These are phyloP conservation scores for Bombus superbus DNA, from an alignment of 1,140 invertebrate genomes.

Conservation along the genomic window DNA sequence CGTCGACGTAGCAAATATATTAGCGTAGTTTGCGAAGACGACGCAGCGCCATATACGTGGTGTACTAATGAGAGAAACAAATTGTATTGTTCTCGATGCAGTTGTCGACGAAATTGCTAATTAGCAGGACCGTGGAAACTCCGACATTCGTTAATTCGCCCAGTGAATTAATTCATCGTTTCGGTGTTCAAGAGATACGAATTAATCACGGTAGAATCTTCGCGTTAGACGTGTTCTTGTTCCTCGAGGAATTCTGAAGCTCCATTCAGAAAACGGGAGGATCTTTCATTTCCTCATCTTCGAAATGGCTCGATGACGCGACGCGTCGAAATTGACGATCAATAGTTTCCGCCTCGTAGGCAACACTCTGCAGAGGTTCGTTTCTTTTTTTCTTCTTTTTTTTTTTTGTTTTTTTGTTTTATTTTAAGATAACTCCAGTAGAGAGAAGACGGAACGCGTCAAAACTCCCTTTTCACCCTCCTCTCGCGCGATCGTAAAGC, in stretches of 20 bases:
- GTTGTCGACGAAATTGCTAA: slow-evolving; percentile 52
- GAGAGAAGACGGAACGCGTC: slow-evolving; percentile 26
- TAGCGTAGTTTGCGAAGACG: slow-evolving; percentile 38
- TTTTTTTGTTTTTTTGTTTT: background rate
- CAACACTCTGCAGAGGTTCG: slow-evolving; percentile 5
- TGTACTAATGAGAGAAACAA: slow-evolving; percentile 60
- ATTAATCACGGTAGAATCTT: slow-evolving; percentile 35
- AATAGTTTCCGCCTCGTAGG: slow-evolving; percentile 35
- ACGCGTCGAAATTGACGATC: slow-evolving; percentile 36
- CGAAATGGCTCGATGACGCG: background rate
- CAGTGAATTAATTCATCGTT: slow-evolving; percentile 36
- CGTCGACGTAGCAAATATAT: slow-evolving; percentile 49
- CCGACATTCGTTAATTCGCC: slow-evolving; percentile 28
- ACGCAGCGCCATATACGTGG: slow-evolving; percentile 15
- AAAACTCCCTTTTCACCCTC: background rate
- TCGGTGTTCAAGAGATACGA: background rate
- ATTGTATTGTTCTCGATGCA: slow-evolving; percentile 37
- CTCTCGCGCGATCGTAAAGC: background rate
- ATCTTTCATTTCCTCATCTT: slow-evolving; percentile 20
- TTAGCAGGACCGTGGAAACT: slow-evolving; percentile 5
- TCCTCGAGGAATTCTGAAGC: background rate
- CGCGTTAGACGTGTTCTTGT: too few relatives aligned
- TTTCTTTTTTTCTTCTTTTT: background rate
- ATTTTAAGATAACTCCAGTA: slow-evolving; percentile 7
- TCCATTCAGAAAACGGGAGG: background rate